These are phyloP conservation scores for Rhagonycha fulva DNA, from an alignment of 2,888 invertebrate genomes.

Conservation along the genomic window DNA sequence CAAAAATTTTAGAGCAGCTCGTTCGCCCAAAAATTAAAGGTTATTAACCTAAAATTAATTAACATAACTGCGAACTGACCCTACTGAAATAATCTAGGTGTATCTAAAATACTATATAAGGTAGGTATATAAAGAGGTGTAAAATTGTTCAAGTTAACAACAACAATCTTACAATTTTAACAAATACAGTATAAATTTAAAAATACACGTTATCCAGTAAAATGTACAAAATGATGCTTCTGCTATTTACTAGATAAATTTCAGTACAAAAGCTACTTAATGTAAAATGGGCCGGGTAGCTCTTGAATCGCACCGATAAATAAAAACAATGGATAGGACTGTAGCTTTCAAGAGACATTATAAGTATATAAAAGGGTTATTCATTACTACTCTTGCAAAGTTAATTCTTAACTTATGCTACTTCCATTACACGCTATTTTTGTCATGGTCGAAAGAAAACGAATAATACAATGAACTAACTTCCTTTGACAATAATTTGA, in stretches of 20 bases:
- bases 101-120: too few relatives aligned
- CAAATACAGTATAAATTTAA: background rate
- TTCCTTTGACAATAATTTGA: background rate
- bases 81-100: too few relatives aligned
- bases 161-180: background rate
- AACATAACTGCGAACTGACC: too few relatives aligned
- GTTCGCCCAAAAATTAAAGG: too few relatives aligned
- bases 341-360: conserved; percentile 14
- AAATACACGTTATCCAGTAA: background rate
- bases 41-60: too few relatives aligned
- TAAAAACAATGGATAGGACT: conserved; percentile 19
- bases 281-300: conserved; percentile 16
- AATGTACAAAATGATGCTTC: background rate
- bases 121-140: too few relatives aligned
- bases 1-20: too few relatives aligned
- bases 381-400: conserved; percentile 6
- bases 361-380: conserved; percentile 18
- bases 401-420: background rate
- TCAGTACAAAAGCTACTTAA: background rate
- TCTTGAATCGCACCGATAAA: conserved; percentile 16
- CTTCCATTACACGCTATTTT: background rate
- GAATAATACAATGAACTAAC: background rate
- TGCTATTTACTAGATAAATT: background rate
- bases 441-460: background rate
- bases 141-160: background rate